Conservation (phyloP, 1,140 invertebrate genomes). For the Nautilus pompilius region DNA sequence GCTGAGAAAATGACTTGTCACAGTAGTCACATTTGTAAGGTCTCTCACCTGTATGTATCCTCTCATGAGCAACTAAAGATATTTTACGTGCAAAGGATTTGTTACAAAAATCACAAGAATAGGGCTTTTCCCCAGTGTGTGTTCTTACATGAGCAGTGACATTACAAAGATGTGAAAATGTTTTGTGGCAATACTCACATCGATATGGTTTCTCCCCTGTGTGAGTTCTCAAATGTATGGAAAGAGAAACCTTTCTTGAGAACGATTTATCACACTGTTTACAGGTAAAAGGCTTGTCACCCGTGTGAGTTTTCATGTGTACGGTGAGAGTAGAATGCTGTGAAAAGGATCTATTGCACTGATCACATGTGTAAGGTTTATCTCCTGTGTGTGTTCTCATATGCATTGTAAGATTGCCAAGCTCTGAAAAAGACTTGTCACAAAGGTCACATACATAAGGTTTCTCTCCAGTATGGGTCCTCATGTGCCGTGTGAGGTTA, state of each 20-base stretch:
- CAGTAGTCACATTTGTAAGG: slow-evolving; percentile 16
- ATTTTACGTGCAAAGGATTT: slow-evolving; percentile 56
- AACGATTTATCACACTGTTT: slow-evolving; percentile 42
- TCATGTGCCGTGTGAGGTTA: slow-evolving; percentile 41
- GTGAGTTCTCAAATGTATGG: slow-evolving; percentile 48
- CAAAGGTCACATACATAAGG: slow-evolving; percentile 52
- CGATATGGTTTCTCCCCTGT: slow-evolving; percentile 18
- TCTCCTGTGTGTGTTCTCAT: slow-evolving; percentile 43
- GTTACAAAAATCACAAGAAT: slow-evolving; percentile 51
- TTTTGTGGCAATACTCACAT: slow-evolving; percentile 9
- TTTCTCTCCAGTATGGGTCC: slow-evolving; percentile 49
- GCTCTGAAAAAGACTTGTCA: slow-evolving; percentile 62
- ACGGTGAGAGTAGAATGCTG: slow-evolving; percentile 33
- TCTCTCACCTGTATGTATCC: slow-evolving; percentile 66
- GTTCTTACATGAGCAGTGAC: slow-evolving; percentile 34
- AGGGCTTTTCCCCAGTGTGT: slow-evolving; percentile 48
- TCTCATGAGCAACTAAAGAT: slow-evolving; percentile 88
- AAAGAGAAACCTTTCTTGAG: slow-evolving; percentile 28
- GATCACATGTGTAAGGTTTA: slow-evolving; percentile 41
- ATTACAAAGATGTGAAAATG: slow-evolving; percentile 7
- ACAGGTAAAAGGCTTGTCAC: slow-evolving; percentile 47
- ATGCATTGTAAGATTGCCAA: slow-evolving; percentile 75
- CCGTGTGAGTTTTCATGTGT: slow-evolving; percentile 51
- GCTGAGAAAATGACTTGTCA: slow-evolving; percentile 12
- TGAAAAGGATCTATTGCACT: slow-evolving; percentile 42